Evolutionary conservation across 2,113 vertebrate genomes (phyloP).

Genomic region (Eonycteris spelaea): DNA sequence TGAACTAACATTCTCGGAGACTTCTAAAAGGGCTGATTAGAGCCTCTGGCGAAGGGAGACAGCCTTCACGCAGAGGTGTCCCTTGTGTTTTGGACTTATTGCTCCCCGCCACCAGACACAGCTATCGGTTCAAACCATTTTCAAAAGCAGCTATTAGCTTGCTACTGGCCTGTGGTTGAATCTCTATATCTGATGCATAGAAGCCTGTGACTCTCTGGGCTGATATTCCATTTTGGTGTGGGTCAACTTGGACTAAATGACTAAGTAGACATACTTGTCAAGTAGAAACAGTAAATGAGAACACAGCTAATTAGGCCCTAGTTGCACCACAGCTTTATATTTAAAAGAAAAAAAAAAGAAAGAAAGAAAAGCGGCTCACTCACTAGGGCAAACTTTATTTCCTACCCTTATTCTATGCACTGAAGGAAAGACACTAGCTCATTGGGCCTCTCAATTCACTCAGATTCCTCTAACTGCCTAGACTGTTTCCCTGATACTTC

Average conservation of each 20-base stretch:
- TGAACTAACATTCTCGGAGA: background rate
- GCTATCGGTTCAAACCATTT: background rate
- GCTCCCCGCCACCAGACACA: background rate
- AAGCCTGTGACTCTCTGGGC: background rate
- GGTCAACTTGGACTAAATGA: background rate
- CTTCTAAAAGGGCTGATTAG: background rate
- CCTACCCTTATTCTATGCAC: background rate
- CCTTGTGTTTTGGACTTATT: background rate
- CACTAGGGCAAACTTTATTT: background rate
- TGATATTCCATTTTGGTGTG: background rate
- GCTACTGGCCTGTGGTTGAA: background rate
- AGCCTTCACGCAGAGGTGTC: accelerated
- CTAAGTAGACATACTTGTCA: background rate
- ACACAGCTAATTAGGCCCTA: background rate
- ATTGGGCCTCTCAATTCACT: background rate
- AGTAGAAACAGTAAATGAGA: background rate
- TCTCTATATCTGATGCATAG: background rate
- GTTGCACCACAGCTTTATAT: background rate
- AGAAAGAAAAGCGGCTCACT: background rate
- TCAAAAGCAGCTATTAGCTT: background rate
- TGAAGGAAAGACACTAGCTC: background rate
- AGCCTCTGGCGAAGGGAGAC: background rate
- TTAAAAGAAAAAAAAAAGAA: background rate
- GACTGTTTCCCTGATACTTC: background rate
- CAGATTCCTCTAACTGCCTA: background rate